Conservation (phyloP, 2,113 vertebrate genomes). For the Notarius quadriscutis region DNA sequence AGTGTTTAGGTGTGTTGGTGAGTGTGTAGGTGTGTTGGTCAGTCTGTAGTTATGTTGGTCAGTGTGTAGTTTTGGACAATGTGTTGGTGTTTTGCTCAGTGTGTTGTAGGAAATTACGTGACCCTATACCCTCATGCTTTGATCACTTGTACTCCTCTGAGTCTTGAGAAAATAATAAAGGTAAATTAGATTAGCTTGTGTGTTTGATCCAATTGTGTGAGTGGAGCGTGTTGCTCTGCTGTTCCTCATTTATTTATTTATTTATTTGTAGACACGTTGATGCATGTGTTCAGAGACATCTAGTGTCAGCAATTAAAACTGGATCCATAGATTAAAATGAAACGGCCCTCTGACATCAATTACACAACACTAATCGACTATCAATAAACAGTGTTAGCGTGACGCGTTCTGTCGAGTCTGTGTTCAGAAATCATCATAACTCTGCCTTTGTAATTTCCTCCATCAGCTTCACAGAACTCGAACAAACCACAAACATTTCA, state of each 20-base stretch:
- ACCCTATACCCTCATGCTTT: conserved; percentile 40
- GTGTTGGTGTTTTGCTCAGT: too few relatives aligned
- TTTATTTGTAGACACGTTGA: conserved; percentile 14
- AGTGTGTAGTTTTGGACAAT: neutral
- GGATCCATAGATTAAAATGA: conserved; percentile 10
- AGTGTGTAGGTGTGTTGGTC: neutral
- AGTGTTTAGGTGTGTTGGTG: neutral
- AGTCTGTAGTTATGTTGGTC: neutral
- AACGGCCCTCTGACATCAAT: neutral
- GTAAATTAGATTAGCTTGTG: conserved; percentile 51
- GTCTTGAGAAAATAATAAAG: conserved; percentile 57
- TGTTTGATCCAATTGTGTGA: conserved; percentile 47
- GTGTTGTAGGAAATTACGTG: conserved; percentile 10
- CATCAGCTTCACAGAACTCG: neutral
- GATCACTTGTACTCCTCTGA: conserved; percentile 17
- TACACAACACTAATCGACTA: neutral
- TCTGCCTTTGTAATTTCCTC: neutral
- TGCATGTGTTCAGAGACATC: neutral
- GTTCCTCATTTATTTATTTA: conserved; percentile 7
- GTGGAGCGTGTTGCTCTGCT: neutral
- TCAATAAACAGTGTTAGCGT: neutral
- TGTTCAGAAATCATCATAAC: neutral
- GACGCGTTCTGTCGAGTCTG: too few relatives aligned
- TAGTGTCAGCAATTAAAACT: neutral
- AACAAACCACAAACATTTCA: neutral